Conservation (phyloP, 2,888 invertebrate species). For the Lasius platythorax region DNA sequence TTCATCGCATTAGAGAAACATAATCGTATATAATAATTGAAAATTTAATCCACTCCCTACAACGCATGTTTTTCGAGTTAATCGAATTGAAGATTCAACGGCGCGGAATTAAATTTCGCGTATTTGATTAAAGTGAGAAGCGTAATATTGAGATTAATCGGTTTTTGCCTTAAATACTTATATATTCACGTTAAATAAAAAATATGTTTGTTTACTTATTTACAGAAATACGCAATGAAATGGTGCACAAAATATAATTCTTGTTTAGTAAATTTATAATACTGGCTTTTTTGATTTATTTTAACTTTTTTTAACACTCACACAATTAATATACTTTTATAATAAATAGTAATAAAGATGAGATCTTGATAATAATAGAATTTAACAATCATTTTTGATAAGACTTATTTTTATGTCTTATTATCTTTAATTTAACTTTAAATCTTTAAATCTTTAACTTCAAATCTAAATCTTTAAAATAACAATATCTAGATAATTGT, state of each 20-base stretch:
- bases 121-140: constrained; percentile 44
- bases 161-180: constrained; percentile 22
- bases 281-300: not conserved
- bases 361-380: not conserved
- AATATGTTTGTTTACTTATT: not conserved
- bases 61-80: constrained; percentile 36
- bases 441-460: not conserved
- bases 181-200: constrained; percentile 1
- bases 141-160: constrained; percentile 40
- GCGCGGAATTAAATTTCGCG: constrained; percentile 36
- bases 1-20: constrained; percentile 40
- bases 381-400: not conserved
- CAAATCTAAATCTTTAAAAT: not conserved
- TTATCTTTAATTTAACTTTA: not conserved
- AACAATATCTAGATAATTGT: not conserved
- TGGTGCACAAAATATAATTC: not conserved
- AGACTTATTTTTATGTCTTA: not conserved
- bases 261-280: not conserved
- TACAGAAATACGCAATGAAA: not conserved
- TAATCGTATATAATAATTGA: constrained; percentile 19
- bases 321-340: not conserved
- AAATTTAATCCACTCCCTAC: constrained; percentile 29
- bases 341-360: not conserved
- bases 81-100: constrained; percentile 37
- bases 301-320: not conserved